Evolutionary conservation across 2,113 vertebrate genomes (phyloP).

Genomic region (Peromyscus polionotus): DNA sequence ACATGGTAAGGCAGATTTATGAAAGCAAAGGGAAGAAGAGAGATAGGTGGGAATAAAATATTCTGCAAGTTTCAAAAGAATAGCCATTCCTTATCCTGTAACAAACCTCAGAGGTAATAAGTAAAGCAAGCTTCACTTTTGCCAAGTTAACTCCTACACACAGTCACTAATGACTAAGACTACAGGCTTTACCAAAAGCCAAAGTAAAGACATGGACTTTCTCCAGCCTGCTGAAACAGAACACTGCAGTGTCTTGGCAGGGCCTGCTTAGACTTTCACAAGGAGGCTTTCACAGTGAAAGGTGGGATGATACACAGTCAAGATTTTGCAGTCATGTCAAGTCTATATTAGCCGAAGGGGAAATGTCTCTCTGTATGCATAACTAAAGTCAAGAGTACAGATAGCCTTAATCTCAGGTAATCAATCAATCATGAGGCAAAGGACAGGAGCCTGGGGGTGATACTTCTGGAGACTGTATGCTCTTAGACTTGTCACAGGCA

Average conservation of each 20-base stretch:
- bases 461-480: neutral
- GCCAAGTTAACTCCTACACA: neutral
- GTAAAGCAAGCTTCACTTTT: constrained; percentile 24
- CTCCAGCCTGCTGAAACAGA: neutral
- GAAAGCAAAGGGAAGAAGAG: neutral
- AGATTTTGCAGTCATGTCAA: neutral
- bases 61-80: constrained; percentile 23
- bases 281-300: neutral
- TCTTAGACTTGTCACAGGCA: neutral
- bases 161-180: constrained; percentile 7
- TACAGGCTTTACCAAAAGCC: neutral
- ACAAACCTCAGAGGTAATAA: constrained; percentile 31
- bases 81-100: neutral
- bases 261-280: neutral
- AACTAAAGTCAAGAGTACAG: neutral
- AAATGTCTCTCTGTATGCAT: constrained; percentile 18
- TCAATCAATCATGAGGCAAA: constrained; percentile 11
- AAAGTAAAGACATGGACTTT: constrained; percentile 28
- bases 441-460: neutral
- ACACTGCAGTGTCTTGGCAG: neutral
- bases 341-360: neutral
- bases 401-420: neutral
- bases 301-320: neutral
- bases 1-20: neutral
- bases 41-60: neutral